A percentile compares a stretch with the other conserved stretches of the same genome.
These are phyloP conservation scores for Scaptomyza tumidula DNA, from an alignment of 2,888 invertebrate species.

Conservation along the genomic window DNA sequence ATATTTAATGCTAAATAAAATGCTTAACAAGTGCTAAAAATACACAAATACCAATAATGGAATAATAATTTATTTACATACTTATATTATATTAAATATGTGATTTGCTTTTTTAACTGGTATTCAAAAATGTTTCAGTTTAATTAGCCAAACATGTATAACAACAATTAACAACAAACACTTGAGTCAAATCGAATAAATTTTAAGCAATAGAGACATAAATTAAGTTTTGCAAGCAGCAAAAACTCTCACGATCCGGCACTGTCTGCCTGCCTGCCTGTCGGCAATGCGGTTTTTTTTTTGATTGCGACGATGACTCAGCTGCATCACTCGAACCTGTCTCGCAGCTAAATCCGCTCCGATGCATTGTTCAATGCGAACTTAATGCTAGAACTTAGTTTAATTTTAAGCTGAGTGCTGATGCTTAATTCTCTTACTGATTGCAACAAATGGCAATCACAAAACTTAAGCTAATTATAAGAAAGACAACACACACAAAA, in stretches of 20 bases:
- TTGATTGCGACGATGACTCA: conserved; percentile 60
- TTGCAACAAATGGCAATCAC: conserved; percentile 67
- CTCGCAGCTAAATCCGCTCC: conserved; percentile 2
- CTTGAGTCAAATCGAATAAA: conserved; percentile 4
- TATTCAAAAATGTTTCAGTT: not conserved
- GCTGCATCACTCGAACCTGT: conserved; percentile 51
- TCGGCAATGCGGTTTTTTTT: conserved; percentile 41
- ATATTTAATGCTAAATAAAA: too few species aligned
- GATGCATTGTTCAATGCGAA: not conserved
- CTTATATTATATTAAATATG: too few species aligned
- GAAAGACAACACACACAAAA: not conserved
- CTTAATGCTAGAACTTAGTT: conserved; percentile 59
- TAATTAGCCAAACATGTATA: not conserved
- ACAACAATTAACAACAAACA: conserved; percentile 3
- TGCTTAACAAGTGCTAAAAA: too few species aligned
- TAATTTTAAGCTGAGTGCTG: conserved; percentile 61
- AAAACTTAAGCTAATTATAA: conserved; percentile 64
- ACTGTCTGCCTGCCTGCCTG: conserved; percentile 27
- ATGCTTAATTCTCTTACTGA: conserved; percentile 71
- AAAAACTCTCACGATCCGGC: conserved; percentile 71
- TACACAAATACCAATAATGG: too few species aligned
- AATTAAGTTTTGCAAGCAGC: conserved; percentile 29
- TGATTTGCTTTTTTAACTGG: too few species aligned
- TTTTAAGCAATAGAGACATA: conserved; percentile 7
- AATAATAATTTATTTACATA: too few species aligned